phyloP scores from a whole-genome alignment of 1,140 invertebrate genomes.

The Formica selysi region DNA sequence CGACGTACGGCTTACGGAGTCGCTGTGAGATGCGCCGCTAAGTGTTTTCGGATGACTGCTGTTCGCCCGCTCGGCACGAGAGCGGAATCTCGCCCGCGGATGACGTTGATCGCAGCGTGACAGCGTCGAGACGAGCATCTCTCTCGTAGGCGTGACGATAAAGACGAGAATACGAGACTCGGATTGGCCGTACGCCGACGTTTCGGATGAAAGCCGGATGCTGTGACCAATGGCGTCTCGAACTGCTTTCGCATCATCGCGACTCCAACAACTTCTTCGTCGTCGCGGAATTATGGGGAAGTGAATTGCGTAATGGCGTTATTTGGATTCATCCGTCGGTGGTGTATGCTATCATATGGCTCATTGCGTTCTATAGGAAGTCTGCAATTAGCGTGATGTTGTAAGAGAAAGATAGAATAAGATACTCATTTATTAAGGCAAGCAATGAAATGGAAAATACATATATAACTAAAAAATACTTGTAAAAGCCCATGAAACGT shows the following conservation, averaged over 20 bases:
- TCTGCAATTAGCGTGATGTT: neutral
- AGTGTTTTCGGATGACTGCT: slow-evolving; percentile 76
- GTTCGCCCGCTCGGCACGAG: slow-evolving; percentile 32
- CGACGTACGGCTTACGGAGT: slow-evolving; percentile 37
- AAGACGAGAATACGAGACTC: neutral
- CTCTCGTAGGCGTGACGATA: slow-evolving; percentile 26
- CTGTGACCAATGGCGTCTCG: slow-evolving; percentile 36
- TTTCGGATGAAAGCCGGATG: neutral
- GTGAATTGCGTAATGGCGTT: slow-evolving; percentile 59
- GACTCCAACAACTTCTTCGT: slow-evolving; percentile 8
- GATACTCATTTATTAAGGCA: neutral
- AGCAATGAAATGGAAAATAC: neutral
- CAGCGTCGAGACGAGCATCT: slow-evolving; percentile 24
- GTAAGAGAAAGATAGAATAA: neutral
- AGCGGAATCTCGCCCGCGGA: slow-evolving; percentile 53
- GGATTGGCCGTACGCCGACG: slow-evolving; percentile 13
- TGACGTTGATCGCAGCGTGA: slow-evolving; percentile 50
- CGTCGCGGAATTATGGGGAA: slow-evolving; percentile 46
- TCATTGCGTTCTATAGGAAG: neutral
- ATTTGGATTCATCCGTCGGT: slow-evolving; percentile 18
- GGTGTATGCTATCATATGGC: neutral
- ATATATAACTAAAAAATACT: neutral
- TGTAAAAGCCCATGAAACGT: neutral
- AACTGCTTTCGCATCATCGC: slow-evolving; percentile 26
- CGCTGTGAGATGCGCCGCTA: slow-evolving; percentile 70